Base-by-base conservation (phyloP, 2,888 invertebrate species). In the Pheosia tremula region DNA sequence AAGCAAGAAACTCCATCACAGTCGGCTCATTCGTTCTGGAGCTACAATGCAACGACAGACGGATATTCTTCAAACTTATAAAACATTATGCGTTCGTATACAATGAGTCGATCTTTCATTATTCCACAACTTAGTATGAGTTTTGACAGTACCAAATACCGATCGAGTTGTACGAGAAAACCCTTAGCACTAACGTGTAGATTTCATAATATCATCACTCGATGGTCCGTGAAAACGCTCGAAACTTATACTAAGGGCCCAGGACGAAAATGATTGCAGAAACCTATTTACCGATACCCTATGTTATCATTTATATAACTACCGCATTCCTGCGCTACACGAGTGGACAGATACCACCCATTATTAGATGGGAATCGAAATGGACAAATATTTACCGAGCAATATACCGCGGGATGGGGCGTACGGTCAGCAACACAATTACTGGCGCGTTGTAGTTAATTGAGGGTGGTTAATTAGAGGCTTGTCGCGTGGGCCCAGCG, bases 381-480 rank as follows among this genome's bases (percentile, higher is more conserved):
- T 56, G 13, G 52, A 69, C 75, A 68, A 77, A 69, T 68, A 68
- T 66, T 68, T 60, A 57, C 62, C 9, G 59, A 57, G 61, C 63
- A 69, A 68, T 67, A 68, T 67, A 67, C 63, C 66, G 60, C 65
- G 53, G 47, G n/a, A 60, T 68, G 68, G 73, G 71, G 59, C 66
- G 83, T 84, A 85, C 78, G 68, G 83, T 80, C 79, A 71, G 83
- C 82, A 79, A 79, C 74, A 83, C 81, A 84, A 86, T 84, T 82
- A 76, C 79, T 71, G 80, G 74, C 74, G 79, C 80, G 82, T 83
- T 76, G 70, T 68, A 80, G 85, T 89, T 90, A 91, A 90, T 90
- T 89, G 90, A 78, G 81, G 77, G 72, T 76, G 78, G 82, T 90
- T 91, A 91, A 91, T 91, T 91, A 89, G 88, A 76, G 84, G 83